Conservation (phyloP, 2,888 invertebrate genomes). For the Drepana falcataria region DNA sequence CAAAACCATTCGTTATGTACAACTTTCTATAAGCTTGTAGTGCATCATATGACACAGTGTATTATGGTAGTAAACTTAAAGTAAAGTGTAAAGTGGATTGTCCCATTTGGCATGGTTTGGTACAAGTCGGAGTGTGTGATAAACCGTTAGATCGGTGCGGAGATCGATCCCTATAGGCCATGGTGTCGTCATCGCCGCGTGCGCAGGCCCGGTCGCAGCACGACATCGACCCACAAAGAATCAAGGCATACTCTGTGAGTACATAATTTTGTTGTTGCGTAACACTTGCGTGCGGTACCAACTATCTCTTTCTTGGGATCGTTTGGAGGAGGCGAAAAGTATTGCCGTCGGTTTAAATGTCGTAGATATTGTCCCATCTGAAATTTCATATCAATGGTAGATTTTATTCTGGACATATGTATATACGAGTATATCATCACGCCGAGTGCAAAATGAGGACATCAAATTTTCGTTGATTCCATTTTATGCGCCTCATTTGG, state of each 20-base stretch:
- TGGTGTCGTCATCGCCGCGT: conserved; percentile 76
- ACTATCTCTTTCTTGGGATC: not conserved
- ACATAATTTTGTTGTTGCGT: conserved; percentile 21
- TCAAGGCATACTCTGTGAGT: conserved; percentile 73
- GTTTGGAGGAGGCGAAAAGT: not conserved
- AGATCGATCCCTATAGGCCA: conserved; percentile 65
- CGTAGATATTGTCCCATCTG: too few species aligned
- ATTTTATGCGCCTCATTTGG: too few species aligned
- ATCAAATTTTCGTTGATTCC: too few species aligned
- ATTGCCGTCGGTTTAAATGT: not conserved
- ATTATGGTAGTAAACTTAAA: too few species aligned
- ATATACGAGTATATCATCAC: too few species aligned
- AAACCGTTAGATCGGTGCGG: conserved; percentile 45
- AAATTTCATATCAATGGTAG: too few species aligned
- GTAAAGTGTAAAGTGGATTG: not conserved
- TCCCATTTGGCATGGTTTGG: not conserved
- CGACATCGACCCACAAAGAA: conserved; percentile 73
- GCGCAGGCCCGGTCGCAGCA: conserved; percentile 67
- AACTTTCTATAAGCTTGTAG: not conserved
- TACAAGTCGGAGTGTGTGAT: conserved; percentile 16
- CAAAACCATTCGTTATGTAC: not conserved
- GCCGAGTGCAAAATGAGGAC: too few species aligned
- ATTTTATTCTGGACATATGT: too few species aligned
- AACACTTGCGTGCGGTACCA: conserved; percentile 12
- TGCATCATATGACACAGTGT: not conserved